A percentile compares a stretch with the other conserved stretches of the same genome.
Conservation (phyloP, 1,140 invertebrate genomes). For the Paraescarpia echinospica region DNA sequence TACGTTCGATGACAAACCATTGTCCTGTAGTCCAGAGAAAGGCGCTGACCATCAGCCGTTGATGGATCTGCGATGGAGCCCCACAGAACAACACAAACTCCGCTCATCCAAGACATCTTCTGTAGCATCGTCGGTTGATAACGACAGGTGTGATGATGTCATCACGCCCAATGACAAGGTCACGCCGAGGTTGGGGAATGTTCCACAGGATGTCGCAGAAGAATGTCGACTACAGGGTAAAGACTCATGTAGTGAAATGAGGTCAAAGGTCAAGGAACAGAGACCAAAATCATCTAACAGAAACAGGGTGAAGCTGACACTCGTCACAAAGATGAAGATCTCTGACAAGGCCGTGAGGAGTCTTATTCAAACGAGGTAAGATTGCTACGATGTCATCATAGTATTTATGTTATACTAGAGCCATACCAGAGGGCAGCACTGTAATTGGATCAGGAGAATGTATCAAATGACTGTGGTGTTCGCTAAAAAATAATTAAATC, state of each 20-base stretch:
- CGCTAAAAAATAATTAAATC: not conserved
- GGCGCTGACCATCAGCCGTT: not conserved
- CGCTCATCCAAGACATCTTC: not conserved
- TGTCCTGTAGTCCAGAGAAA: not conserved
- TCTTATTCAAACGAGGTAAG: conserved; percentile 54
- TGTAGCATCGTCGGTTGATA: not conserved
- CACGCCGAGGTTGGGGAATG: not conserved
- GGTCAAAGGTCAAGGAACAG: not conserved
- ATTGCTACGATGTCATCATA: not conserved
- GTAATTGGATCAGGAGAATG: not conserved
- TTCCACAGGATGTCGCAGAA: not conserved
- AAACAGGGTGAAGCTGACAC: conserved; percentile 31
- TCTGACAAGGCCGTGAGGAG: conserved; percentile 61
- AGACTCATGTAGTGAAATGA: not conserved
- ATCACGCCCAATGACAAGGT: not conserved
- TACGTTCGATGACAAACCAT: not conserved
- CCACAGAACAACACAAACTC: not conserved
- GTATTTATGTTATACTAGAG: not conserved
- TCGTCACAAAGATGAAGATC: conserved; percentile 58
- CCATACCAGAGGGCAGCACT: not conserved
- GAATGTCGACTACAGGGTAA: not conserved
- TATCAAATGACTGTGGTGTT: not conserved
- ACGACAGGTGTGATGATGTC: not conserved
- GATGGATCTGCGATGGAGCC: not conserved
- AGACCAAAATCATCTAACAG: not conserved